These are phyloP conservation scores for pig (Sus scrofa) DNA, from an alignment of 2,113 vertebrate species.

Conservation along the genomic window DNA sequence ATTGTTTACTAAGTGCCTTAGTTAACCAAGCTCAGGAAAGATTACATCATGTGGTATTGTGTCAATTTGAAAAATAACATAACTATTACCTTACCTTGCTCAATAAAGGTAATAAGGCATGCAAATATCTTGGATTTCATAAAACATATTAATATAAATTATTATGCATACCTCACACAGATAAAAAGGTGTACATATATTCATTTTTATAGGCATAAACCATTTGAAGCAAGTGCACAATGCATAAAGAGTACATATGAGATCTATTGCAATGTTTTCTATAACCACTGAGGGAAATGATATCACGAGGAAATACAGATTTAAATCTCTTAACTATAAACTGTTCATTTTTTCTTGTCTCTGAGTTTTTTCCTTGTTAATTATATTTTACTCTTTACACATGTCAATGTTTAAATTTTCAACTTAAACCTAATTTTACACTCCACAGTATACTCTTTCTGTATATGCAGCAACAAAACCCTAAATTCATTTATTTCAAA, in stretches of 20 bases:
- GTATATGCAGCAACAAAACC: not conserved
- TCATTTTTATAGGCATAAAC: not conserved
- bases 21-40: not conserved
- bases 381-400: not conserved
- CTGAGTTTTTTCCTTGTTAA: not conserved
- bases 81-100: not conserved
- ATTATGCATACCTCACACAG: not conserved
- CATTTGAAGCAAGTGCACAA: not conserved
- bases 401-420: not conserved
- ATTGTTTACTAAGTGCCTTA: not conserved
- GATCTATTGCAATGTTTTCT: not conserved
- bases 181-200: not conserved
- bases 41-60: not conserved
- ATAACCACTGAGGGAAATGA: not conserved
- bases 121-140: not conserved
- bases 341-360: not conserved
- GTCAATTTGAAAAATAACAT: not conserved
- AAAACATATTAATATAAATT: constrained; percentile 8
- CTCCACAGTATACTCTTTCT: not conserved
- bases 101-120: not conserved
- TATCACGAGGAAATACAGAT: not conserved
- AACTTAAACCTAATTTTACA: not conserved
- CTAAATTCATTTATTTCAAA: not conserved
- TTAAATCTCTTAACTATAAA: not conserved
- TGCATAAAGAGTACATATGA: not conserved